phyloP scores from a whole-genome alignment of 2,888 invertebrate species.

The Drosophila pegasa region DNA sequence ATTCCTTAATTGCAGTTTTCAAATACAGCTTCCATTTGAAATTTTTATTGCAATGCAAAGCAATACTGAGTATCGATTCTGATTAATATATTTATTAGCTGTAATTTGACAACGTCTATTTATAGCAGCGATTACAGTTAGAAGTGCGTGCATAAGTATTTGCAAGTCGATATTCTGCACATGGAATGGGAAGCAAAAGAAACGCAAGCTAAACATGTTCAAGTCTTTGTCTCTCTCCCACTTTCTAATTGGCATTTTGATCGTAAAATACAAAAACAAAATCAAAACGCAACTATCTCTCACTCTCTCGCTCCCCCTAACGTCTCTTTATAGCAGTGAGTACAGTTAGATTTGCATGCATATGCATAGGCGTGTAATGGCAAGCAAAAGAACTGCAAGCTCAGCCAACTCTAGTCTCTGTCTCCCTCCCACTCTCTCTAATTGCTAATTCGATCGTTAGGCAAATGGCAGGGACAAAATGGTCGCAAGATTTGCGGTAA shows the following conservation, averaged over 20 bases:
- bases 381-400: background rate
- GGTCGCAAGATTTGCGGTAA: constrained; percentile 5
- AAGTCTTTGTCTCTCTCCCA: too few species aligned
- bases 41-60: background rate
- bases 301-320: too few species aligned
- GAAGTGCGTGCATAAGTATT: too few species aligned
- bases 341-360: background rate
- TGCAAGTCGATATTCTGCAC: too few species aligned
- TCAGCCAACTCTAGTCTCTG: background rate
- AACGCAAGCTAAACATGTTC: too few species aligned
- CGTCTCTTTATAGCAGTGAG: too few species aligned
- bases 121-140: too few species aligned
- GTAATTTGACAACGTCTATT: too few species aligned
- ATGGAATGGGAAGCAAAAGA: too few species aligned
- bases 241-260: too few species aligned
- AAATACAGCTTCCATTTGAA: background rate
- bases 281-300: too few species aligned
- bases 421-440: constrained; percentile 1
- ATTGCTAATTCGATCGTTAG: background rate
- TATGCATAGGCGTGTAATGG: background rate
- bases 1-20: background rate
- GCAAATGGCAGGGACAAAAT: background rate
- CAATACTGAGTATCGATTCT: background rate
- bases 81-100: background rate
- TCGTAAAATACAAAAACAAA: background rate